Conservation (phyloP, 2,888 invertebrate species). For the Suillia variegata region DNA sequence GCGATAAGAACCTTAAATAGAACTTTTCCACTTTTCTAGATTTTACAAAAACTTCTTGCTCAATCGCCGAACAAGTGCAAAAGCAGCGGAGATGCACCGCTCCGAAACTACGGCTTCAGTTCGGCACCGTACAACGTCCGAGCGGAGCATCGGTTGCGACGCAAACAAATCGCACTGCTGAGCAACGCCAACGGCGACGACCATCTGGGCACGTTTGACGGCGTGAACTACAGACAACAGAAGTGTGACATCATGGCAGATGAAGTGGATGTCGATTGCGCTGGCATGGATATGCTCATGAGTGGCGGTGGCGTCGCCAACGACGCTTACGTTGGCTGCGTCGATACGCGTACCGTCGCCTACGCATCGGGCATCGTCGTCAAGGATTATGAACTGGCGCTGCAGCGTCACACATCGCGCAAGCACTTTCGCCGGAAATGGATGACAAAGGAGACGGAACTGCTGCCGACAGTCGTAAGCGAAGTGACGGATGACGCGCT, state of each 20-base stretch:
- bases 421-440: constrained; percentile 58
- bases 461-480: constrained; percentile 30
- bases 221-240: constrained; percentile 31
- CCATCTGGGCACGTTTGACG: constrained; percentile 10
- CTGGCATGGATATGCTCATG: constrained; percentile 33
- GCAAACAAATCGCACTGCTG: constrained; percentile 39
- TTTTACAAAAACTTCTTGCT: constrained; percentile 57
- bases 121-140: constrained; percentile 41
- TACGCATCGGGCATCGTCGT: constrained; percentile 44
- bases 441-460: constrained; percentile 37
- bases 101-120: constrained; percentile 37
- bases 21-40: constrained; percentile 34
- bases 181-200: constrained; percentile 28
- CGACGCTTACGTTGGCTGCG: constrained; percentile 38
- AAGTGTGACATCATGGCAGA: constrained; percentile 28
- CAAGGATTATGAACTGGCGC: constrained; percentile 51
- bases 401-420: constrained; percentile 46
- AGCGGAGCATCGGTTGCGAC: constrained; percentile 36
- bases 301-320: constrained; percentile 37
- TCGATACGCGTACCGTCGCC: constrained; percentile 36
- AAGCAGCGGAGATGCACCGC: too few relatives aligned
- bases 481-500: constrained; percentile 38
- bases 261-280: constrained; percentile 42
- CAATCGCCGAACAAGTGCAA: constrained; percentile 50
- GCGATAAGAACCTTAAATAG: not conserved